Conservation (phyloP, 2,888 invertebrate genomes). For the Hedya salicella region DNA sequence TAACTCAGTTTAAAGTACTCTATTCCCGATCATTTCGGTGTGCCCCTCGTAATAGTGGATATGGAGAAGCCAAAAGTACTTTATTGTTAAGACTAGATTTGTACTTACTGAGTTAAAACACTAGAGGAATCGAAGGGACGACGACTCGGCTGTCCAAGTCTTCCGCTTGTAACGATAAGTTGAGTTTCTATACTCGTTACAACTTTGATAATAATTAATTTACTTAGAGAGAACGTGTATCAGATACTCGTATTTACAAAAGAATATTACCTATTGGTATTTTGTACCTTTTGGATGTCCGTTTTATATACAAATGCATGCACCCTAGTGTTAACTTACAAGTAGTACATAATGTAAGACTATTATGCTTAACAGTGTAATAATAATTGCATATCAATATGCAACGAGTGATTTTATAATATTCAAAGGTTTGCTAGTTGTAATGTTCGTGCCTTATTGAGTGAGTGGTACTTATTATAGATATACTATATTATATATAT, state of each 20-base stretch:
- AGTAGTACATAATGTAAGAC: conserved; percentile 66
- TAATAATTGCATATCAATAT: conserved; percentile 58
- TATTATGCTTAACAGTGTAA: conserved; percentile 50
- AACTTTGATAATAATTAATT: no score
- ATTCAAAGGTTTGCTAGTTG: conserved; percentile 53
- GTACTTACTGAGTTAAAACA: conserved; percentile 38
- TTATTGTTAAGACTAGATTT: conserved; percentile 51
- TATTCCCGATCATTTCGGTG: no score
- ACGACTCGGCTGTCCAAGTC: neutral
- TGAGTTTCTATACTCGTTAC: no score
- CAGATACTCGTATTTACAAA: neutral
- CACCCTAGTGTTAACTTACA: conserved; percentile 46
- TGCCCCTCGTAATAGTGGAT: no score
- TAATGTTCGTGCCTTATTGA: conserved; percentile 72
- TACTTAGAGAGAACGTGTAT: no score
- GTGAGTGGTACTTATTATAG: conserved; percentile 61
- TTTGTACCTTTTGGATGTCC: neutral
- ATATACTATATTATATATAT: conserved; percentile 49
- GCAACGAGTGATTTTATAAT: conserved; percentile 56
- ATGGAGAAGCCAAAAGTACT: conserved; percentile 71
- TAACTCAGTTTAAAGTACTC: no score
- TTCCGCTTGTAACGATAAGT: neutral
- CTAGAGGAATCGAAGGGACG: conserved; percentile 16
- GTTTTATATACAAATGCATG: conserved; percentile 3
- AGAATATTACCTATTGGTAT: neutral